A percentile compares a stretch with the other conserved stretches of the same genome.
These are phyloP conservation scores for Mesorhabditis spiculigera DNA, from an alignment of 2,888 invertebrate species.

Conservation along the genomic window DNA sequence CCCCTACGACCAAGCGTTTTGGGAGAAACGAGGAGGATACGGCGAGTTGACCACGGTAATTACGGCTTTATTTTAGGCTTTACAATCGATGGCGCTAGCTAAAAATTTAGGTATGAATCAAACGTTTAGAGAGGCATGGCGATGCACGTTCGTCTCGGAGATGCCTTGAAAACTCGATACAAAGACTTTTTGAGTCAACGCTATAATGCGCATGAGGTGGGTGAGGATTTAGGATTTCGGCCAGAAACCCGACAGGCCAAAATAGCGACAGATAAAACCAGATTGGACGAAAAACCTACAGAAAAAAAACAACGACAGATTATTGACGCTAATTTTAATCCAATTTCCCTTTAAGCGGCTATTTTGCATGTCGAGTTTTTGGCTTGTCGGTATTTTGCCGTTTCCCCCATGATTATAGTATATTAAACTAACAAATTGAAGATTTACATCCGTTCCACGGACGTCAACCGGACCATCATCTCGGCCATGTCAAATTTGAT, in stretches of 20 bases:
- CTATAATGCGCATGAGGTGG: conserved; percentile 2
- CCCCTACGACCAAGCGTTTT: conserved; percentile 19
- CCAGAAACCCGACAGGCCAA: no score
- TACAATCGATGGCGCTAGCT: background rate
- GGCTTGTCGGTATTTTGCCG: conserved; percentile 55
- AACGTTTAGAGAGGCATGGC: conserved; percentile 28
- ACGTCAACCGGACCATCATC: conserved; percentile 77
- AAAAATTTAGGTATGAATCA: background rate
- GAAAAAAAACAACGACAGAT: no score
- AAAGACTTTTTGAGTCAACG: background rate
- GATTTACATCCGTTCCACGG: conserved; percentile 73
- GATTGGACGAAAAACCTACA: no score
- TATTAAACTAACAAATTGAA: no score
- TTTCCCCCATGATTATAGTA: no score
- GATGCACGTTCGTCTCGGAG: conserved; percentile 30
- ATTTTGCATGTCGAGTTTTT: no score
- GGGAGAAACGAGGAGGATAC: conserved; percentile 32
- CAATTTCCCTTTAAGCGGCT: no score
- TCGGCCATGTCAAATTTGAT: conserved; percentile 57
- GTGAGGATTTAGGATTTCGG: background rate
- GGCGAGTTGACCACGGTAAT: conserved; percentile 38
- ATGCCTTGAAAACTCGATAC: conserved; percentile 1
- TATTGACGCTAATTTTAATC: no score
- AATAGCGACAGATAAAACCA: no score
- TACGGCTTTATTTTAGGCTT: no score